A percentile compares a stretch with the other conserved stretches of the same genome.
These are phyloP conservation scores for Ceratosolen solmsi DNA, from an alignment of 1,140 invertebrate genomes.

Conservation along the genomic window DNA sequence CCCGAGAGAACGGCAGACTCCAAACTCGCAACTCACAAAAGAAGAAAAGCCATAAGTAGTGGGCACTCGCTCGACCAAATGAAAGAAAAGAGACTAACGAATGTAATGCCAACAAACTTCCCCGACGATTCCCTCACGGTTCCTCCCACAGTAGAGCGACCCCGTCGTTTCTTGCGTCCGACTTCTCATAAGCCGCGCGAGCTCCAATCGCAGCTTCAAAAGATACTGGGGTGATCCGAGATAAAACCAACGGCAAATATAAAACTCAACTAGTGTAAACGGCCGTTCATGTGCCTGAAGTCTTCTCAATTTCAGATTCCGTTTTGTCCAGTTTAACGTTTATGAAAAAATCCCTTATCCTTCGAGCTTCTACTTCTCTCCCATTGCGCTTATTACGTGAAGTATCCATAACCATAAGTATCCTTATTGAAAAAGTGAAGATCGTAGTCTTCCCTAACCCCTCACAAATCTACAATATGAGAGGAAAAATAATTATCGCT, in stretches of 20 bases:
- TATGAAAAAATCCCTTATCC: conserved; percentile 19
- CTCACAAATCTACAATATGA: background rate
- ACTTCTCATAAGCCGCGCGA: conserved; percentile 58
- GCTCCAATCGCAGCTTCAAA: conserved; percentile 55
- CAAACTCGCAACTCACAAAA: conserved; percentile 13
- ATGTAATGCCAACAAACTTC: conserved; percentile 55
- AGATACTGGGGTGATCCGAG: conserved; percentile 58
- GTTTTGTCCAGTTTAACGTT: conserved; percentile 15
- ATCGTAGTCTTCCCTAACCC: too few relatives aligned
- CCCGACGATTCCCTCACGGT: conserved; percentile 19
- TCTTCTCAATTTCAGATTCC: conserved; percentile 43
- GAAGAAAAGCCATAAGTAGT: conserved; percentile 46
- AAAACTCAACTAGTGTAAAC: conserved; percentile 56
- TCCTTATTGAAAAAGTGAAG: background rate
- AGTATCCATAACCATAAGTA: background rate
- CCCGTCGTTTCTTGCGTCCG: background rate
- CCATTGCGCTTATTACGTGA: conserved; percentile 10
- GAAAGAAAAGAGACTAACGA: conserved; percentile 58
- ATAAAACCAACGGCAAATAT: conserved; percentile 61
- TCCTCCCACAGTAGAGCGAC: conserved; percentile 14
- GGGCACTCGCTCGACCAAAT: conserved; percentile 8
- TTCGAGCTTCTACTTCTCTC: background rate
- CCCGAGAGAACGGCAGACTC: conserved; percentile 3
- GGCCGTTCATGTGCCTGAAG: conserved; percentile 17
- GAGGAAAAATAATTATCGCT: background rate